A percentile compares a stretch with the other conserved stretches of the same genome.
Conservation (phyloP, 2,888 invertebrate genomes). For the Muscina levida region DNA sequence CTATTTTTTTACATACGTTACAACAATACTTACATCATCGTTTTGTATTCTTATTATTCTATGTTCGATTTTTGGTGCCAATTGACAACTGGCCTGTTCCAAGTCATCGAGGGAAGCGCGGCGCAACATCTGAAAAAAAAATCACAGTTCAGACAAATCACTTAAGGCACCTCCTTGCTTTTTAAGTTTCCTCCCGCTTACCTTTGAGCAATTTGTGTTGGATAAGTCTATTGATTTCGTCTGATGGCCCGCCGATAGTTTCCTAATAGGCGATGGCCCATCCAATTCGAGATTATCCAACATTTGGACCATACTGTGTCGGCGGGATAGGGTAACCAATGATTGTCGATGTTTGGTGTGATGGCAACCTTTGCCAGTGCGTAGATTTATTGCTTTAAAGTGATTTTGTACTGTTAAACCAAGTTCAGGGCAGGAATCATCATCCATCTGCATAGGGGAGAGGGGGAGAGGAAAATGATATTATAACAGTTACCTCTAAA, state of each 20-base stretch:
- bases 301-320: constrained; percentile 90
- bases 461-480: neutral
- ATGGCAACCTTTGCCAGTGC: constrained; percentile 84
- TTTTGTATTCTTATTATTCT: constrained; percentile 88
- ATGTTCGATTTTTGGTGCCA: constrained; percentile 90
- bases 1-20: no score
- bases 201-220: constrained; percentile 77
- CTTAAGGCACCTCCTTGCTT: neutral
- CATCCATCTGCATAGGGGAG: constrained; percentile 83
- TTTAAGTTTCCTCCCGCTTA: constrained; percentile 56
- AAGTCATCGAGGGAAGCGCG: constrained; percentile 90
- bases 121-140: constrained; percentile 82
- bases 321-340: constrained; percentile 89
- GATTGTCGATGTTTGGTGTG: constrained; percentile 92
- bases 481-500: neutral
- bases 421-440: constrained; percentile 92
- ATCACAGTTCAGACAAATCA: neutral
- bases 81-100: constrained; percentile 89
- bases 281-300: constrained; percentile 85
- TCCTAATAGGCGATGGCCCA: constrained; percentile 86
- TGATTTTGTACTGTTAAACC: constrained; percentile 93
- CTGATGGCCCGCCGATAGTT: constrained; percentile 77
- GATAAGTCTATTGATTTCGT: constrained; percentile 76
- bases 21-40: constrained; percentile 83
- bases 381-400: constrained; percentile 91